A percentile compares a stretch with the other conserved stretches of the same genome.
These are phyloP conservation scores for Barypeithes pellucidus DNA, from an alignment of 2,888 invertebrate species.

Conservation along the genomic window DNA sequence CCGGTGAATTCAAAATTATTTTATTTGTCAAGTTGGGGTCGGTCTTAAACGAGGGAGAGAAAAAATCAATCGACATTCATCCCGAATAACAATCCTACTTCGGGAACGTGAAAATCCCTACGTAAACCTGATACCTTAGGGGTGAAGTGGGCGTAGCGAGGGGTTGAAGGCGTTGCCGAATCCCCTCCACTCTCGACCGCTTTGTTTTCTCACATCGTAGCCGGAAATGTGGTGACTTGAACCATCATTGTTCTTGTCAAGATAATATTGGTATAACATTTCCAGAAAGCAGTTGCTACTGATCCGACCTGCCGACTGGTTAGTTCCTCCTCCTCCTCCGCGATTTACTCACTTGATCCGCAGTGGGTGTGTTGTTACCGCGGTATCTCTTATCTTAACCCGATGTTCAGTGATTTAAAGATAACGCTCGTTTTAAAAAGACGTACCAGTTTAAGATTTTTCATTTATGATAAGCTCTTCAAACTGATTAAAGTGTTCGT, in stretches of 20 bases:
- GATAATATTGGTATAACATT: conserved; percentile 72
- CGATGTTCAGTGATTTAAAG: conserved; percentile 56
- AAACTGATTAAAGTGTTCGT: conserved; percentile 31
- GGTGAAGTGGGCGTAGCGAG: conserved; percentile 68
- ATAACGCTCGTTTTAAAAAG: conserved; percentile 56
- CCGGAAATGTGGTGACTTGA: conserved; percentile 72
- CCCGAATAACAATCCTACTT: conserved; percentile 63
- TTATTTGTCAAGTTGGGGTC: conserved; percentile 55
- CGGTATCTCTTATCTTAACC: conserved; percentile 44
- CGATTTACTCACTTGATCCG: conserved; percentile 26
- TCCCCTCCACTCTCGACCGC: conserved; percentile 67
- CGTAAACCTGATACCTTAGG: conserved; percentile 66
- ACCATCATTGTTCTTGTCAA: conserved; percentile 72
- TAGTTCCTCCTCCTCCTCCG: conserved; percentile 38
- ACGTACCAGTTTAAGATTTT: conserved; percentile 39
- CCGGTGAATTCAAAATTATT: conserved; percentile 51
- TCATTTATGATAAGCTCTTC: conserved; percentile 42
- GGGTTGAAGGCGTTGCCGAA: conserved; percentile 65
- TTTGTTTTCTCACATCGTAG: conserved; percentile 71
- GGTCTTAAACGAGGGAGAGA: conserved; percentile 39
- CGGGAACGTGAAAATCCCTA: conserved; percentile 65
- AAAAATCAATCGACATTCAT: conserved; percentile 64
- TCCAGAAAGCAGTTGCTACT: conserved; percentile 65
- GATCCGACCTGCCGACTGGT: conserved; percentile 59
- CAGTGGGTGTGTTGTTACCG: conserved; percentile 46